phyloP scores from a whole-genome alignment of 30 jellyfish, hydroid and myxozoan species.

The Hydractinia echinata region DNA sequence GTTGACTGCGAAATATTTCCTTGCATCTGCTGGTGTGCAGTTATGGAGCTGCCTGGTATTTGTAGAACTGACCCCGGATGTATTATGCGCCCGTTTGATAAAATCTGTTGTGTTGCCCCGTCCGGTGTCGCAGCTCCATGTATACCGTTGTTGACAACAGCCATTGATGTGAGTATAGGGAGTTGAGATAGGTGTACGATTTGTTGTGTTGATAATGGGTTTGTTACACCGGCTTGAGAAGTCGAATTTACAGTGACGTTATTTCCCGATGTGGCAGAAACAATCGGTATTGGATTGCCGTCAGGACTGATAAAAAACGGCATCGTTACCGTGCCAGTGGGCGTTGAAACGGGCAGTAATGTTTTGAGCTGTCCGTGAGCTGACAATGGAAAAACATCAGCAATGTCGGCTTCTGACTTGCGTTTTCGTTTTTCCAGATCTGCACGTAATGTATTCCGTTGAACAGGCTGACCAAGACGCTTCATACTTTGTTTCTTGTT shows the following conservation, averaged over 20 bases:
- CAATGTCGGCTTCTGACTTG: slow-evolving; percentile 21
- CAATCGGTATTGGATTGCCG: slow-evolving; percentile 65
- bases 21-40: slow-evolving; percentile 7
- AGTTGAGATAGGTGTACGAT: slow-evolving; percentile 78
- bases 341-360: slow-evolving; percentile 58
- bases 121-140: slow-evolving; percentile 5
- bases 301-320: slow-evolving; percentile 91
- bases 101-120: slow-evolving; percentile 21
- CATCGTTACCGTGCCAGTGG: slow-evolving; percentile 70
- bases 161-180: slow-evolving; percentile 78
- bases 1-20: not conserved
- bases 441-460: slow-evolving; percentile 3
- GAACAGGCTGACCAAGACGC: slow-evolving; percentile 54
- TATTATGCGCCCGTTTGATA: slow-evolving; percentile 29
- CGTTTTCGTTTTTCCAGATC: slow-evolving; percentile 30
- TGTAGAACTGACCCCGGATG: slow-evolving; percentile 39
- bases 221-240: not conserved
- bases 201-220: slow-evolving; percentile 51
- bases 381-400: slow-evolving; percentile 27
- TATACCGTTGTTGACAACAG: slow-evolving; percentile 67
- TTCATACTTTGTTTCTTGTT: slow-evolving; percentile 78
- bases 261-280: slow-evolving; percentile 53
- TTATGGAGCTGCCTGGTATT: slow-evolving; percentile 12
- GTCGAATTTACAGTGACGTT: not conserved
- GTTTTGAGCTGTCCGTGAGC: slow-evolving; percentile 15